These are phyloP conservation scores for Peromyscus attwateri DNA, from an alignment of 2,797 vertebrate species.

Conservation along the genomic window DNA sequence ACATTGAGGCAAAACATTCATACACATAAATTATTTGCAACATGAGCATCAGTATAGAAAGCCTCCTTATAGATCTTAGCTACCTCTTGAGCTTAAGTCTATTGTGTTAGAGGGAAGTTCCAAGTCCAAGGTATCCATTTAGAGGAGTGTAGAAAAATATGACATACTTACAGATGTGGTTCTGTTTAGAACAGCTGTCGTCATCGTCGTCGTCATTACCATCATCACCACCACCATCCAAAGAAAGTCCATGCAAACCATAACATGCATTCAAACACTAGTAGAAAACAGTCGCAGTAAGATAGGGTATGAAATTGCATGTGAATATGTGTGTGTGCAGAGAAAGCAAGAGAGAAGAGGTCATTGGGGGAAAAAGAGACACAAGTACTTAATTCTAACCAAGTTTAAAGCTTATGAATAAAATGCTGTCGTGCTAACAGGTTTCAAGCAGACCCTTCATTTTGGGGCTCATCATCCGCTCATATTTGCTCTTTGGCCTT, in stretches of 20 bases:
- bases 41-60: neutral
- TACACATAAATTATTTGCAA: neutral
- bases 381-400: neutral
- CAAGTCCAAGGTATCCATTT: neutral
- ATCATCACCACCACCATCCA: neutral
- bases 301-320: neutral
- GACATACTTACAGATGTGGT: neutral
- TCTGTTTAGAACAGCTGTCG: neutral
- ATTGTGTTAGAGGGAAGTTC: neutral
- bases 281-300: neutral
- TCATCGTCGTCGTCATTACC: neutral
- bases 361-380: neutral
- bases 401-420: neutral
- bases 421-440: neutral
- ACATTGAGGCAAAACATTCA: neutral
- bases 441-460: conserved; percentile 54
- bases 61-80: neutral
- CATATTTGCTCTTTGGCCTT: conserved; percentile 64
- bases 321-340: neutral
- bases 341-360: neutral
- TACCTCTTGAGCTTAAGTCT: neutral
- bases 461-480: conserved; percentile 62
- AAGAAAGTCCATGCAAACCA: neutral
- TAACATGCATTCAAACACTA: neutral
- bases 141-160: neutral